Base-by-base conservation (phyloP, 1,140 invertebrate species). In the Cydia amplana region DNA sequence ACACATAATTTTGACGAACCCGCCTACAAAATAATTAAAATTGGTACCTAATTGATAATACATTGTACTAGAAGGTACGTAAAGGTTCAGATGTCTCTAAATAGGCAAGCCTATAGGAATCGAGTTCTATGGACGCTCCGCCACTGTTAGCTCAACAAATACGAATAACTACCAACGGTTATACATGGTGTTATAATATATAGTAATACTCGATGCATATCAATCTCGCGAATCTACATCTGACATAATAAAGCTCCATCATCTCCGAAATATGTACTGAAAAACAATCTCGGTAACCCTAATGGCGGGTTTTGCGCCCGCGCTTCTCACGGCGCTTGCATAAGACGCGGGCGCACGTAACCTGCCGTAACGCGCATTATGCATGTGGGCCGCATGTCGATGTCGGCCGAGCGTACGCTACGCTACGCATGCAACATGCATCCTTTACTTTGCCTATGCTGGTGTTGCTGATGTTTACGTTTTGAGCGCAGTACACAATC, bases 311-410 rank as follows among this genome's bases (percentile, higher is more conserved):
- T 63, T 67, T 49, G 74, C 74, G 32, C 25, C 10, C 36, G 74
- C 80, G 81, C 82, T 87, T 89, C 83, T 74, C 55, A 60, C 73
- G 80, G 79, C 76, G 80, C 83, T 90, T 90, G 85, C 87, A 85
- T 88, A 91, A 89, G 85, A 79, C 76, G 72, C 78, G 74, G 75
- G 72, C 78, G 74, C 77, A 80, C 88, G 88, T 91, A 90, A 91
- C 81, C 78, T 82, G 82, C 82, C 83, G 88, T 90, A 90, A 90
- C 83, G 74, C 79, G 77, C 81, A 86, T 88, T 91, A 87, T 86
- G 83, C 85, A 91, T 91, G 85, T 91, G 86, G 87, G 88, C 79
- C 88, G 84, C 84, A 79, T 46, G 43, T 16, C n/a, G 72, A 79
- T 46, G 43, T 16, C n/a, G 72, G 64, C 20, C 55, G 55, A 18